These are phyloP conservation scores for Sturnira hondurensis DNA, from an alignment of 2,113 vertebrate genomes.

Conservation along the genomic window DNA sequence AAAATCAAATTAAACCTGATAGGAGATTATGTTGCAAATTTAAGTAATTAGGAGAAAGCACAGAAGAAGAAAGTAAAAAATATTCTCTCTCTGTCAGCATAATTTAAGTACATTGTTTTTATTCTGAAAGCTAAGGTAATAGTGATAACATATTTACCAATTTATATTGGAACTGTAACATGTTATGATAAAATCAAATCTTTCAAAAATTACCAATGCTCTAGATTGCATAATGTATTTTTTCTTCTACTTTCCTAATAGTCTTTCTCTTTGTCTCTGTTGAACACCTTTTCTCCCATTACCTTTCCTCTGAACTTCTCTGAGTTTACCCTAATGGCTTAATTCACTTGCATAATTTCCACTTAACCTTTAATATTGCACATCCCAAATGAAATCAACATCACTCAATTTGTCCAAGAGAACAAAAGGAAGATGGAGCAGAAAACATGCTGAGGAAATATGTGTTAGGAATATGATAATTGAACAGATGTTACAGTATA, in stretches of 20 bases:
- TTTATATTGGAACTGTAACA: background rate
- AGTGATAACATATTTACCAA: background rate
- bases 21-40: background rate
- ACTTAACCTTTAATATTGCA: constrained; percentile 66
- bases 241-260: background rate
- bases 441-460: constrained; percentile 52
- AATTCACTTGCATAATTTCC: constrained; percentile 57
- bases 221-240: background rate
- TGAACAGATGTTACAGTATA: constrained; percentile 70
- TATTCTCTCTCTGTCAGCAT: background rate
- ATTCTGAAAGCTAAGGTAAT: background rate
- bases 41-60: background rate
- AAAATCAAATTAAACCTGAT: background rate
- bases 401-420: constrained; percentile 55
- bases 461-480: constrained; percentile 63
- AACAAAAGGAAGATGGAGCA: constrained; percentile 60
- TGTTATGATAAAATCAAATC: background rate
- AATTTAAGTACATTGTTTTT: background rate
- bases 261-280: background rate
- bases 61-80: background rate
- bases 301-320: constrained; percentile 46
- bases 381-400: constrained; percentile 59
- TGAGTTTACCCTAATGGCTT: constrained; percentile 31
- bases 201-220: background rate
- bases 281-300: background rate